Conservation (phyloP, 2,888 invertebrate genomes). For the Ichneumoninae sp. region DNA sequence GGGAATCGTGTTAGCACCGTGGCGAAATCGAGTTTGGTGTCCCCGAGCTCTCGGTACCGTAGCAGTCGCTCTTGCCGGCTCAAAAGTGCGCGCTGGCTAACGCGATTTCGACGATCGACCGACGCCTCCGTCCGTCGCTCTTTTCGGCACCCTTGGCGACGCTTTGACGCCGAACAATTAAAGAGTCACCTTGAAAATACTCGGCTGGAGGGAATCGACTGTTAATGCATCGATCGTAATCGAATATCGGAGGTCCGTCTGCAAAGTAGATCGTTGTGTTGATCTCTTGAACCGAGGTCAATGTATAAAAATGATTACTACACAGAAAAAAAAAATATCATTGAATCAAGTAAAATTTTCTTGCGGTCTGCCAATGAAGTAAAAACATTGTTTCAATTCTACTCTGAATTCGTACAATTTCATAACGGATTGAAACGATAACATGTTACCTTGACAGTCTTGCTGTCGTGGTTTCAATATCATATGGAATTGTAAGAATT, state of each 20-base stretch:
- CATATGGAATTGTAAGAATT: no score
- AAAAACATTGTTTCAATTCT: no score
- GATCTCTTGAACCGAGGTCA: background rate
- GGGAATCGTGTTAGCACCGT: constrained; percentile 66
- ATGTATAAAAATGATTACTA: background rate
- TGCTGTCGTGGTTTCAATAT: no score
- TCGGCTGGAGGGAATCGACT: constrained; percentile 1
- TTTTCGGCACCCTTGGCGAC: constrained; percentile 15
- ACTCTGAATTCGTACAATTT: no score
- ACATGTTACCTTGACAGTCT: no score
- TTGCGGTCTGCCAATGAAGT: no score
- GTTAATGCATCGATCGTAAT: background rate
- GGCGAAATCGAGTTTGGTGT: constrained; percentile 65
- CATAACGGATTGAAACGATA: no score
- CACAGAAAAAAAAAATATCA: no score
- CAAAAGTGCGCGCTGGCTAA: constrained; percentile 63
- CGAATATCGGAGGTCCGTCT: background rate
- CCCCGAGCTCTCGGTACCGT: constrained; percentile 51
- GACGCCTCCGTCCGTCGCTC: constrained; percentile 52
- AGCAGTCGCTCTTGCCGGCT: constrained; percentile 39
- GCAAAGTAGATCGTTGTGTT: background rate
- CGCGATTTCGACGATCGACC: constrained; percentile 68
- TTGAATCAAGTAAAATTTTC: no score
- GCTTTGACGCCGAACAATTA: constrained; percentile 35
- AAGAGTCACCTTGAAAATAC: constrained; percentile 49